Conservation (phyloP, 92 coral and sea anemone genomes). For the Parazoanthus atlanticus region DNA sequence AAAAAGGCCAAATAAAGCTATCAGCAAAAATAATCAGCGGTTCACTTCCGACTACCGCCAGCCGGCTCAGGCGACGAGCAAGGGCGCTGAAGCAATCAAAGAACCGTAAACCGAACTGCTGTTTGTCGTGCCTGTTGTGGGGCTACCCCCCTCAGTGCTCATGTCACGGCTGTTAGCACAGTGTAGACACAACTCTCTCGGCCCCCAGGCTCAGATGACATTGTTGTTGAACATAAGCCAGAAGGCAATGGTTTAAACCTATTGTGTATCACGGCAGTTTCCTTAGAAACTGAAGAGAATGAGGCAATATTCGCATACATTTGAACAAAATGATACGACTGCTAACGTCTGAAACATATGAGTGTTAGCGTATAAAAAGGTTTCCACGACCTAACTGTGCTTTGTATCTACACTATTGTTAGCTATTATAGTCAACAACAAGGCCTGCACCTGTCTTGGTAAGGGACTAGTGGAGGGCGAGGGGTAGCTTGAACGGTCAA, state of each 20-base stretch:
- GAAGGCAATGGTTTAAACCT: neutral
- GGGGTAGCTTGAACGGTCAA: neutral
- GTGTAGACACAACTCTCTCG: neutral
- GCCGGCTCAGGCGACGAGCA: slow-evolving; percentile 11
- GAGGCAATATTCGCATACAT: neutral
- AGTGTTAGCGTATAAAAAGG: neutral
- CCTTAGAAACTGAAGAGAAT: neutral
- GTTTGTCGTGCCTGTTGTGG: slow-evolving; percentile 38
- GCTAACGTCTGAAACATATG: neutral
- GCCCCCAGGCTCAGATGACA: neutral
- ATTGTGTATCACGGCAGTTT: neutral
- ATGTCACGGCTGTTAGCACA: slow-evolving; percentile 20
- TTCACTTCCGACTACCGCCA: neutral
- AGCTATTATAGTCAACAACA: neutral
- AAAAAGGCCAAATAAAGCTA: neutral
- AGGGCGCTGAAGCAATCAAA: slow-evolving; percentile 7
- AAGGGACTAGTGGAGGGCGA: neutral
- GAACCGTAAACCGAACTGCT: slow-evolving; percentile 12
- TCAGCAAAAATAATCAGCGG: neutral
- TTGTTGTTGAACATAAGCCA: neutral
- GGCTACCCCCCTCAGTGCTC: slow-evolving; percentile 43
- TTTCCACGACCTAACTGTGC: neutral
- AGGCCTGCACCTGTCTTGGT: neutral
- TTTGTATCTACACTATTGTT: too few relatives aligned
- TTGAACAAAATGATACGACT: neutral